Percentiles rank a stretch among this genome's conserved stretches.
phyloP scores from a whole-genome alignment of 2,113 vertebrate genomes.

The Proterorhinus semilunaris region DNA sequence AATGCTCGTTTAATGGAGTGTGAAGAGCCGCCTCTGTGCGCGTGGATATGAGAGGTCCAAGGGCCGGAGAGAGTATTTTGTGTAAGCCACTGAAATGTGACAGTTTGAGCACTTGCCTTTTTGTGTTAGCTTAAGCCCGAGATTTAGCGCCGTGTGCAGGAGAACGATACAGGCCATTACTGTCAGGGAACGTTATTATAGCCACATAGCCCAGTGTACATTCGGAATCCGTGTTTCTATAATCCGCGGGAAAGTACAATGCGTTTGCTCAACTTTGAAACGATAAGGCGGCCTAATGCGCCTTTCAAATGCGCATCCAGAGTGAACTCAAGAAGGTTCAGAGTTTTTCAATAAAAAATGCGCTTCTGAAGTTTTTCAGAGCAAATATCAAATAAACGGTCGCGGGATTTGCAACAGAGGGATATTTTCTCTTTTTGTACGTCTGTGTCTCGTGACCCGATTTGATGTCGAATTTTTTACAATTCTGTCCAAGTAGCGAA shows the following conservation, averaged over 20 bases:
- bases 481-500: neutral
- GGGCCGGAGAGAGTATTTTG: slow-evolving; percentile 18
- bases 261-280: slow-evolving; percentile 9
- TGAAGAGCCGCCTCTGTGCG: slow-evolving; percentile 16
- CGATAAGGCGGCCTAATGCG: neutral
- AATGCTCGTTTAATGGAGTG: slow-evolving; percentile 60
- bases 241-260: slow-evolving; percentile 4
- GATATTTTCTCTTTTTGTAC: neutral
- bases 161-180: slow-evolving; percentile 51
- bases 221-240: slow-evolving; percentile 30
- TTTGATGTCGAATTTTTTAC: neutral
- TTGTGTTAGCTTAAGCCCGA: slow-evolving; percentile 52
- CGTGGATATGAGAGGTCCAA: slow-evolving; percentile 12
- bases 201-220: slow-evolving; percentile 34
- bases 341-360: neutral
- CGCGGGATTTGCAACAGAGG: neutral
- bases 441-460: neutral
- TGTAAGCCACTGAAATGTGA: slow-evolving; percentile 37
- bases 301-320: neutral
- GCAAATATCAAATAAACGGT: neutral
- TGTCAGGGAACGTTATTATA: slow-evolving; percentile 57
- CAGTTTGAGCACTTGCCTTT: slow-evolving; percentile 39
- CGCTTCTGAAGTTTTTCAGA: neutral
- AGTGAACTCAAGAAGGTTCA: neutral
- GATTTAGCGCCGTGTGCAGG: slow-evolving; percentile 49